A percentile compares a stretch with the other conserved stretches of the same genome.
Evolutionary conservation across 2,113 vertebrate genomes (phyloP).

Genomic region (Bos indicus): DNA sequence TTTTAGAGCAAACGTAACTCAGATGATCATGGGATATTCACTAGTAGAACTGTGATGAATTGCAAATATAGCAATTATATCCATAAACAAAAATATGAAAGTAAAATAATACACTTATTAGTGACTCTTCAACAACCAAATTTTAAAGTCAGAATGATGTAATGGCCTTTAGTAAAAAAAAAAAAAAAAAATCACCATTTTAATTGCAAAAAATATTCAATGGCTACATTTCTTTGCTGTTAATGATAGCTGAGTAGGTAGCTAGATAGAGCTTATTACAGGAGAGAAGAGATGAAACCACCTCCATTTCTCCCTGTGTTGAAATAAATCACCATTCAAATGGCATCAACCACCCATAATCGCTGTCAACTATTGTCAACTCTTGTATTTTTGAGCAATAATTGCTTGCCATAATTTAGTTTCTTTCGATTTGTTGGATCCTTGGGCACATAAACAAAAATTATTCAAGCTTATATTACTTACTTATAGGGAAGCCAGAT

Average conservation of each 20-base stretch:
- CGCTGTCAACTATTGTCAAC: conserved; percentile 67
- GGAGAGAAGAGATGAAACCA: conserved; percentile 49
- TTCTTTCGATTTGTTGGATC: conserved; percentile 61
- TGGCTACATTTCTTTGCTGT: conserved; percentile 36
- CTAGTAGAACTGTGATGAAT: background rate
- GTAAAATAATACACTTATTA: background rate
- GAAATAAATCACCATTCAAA: conserved; percentile 72
- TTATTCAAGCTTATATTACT: conserved; percentile 59
- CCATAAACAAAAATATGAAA: background rate
- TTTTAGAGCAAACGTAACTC: background rate
- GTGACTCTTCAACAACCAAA: background rate
- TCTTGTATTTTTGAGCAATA: conserved; percentile 60
- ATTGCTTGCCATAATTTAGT: background rate
- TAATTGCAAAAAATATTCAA: conserved; percentile 47
- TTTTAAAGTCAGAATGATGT: background rate
- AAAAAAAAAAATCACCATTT: conserved; percentile 14
- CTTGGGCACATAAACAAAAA: conserved; percentile 59
- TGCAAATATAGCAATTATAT: background rate
- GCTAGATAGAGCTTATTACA: background rate
- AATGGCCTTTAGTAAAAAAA: background rate
- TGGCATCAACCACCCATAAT: conserved; percentile 50
- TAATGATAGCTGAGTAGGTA: background rate
- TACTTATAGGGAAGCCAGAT: conserved; percentile 54
- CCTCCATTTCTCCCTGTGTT: conserved; percentile 47
- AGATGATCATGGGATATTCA: background rate